Base-by-base conservation (phyloP, 1,140 invertebrate species). In the Drosophila suzukii region DNA sequence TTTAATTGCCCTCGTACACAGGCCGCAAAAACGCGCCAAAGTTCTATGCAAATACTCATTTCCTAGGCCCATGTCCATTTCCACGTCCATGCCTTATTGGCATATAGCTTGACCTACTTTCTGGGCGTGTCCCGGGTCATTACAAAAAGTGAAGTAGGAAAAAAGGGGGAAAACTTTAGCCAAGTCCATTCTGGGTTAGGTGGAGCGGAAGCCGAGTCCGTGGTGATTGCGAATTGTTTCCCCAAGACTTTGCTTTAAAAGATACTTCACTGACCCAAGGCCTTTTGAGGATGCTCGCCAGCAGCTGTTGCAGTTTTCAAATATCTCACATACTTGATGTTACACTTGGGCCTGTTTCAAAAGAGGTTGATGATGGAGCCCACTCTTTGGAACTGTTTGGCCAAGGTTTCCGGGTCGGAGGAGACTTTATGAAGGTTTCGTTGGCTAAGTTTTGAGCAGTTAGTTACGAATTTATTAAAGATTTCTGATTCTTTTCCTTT, bases 1-100 rank as follows among this genome's bases (percentile, higher is more conserved):
- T 72, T 72, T 72, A 72, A 72, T 72, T 84, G 76, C 74, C 81
- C 34, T 43, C 66, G 67, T 43, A 46, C 51, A 75, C 66, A 76
- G 78, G 67, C 83, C 78, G 71, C 82, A 86, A 76, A 81, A 88
- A 72, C 83, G 71, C 79, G 44, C 84, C 84, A 86, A 86, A 86
- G 83, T 73, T 71, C 75, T 82, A 86, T 86, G 83, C 79, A 86
- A 86, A 86, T 86, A 80, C 57, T 53, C 61, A 63, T 81, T 53
- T 57, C 56, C 67, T 50, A 58, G 60, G 38, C 43, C 56, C 62
- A 63, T 56, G 50, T 36, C 68, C 78, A 74, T 71, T 15, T 30
- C 50, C 67, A 39, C 15, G 24, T 32, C 27, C 61, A 66, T 32
- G 53, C 68, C 68, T 72, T 72, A 72, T 72, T 72, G 68, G 68